phyloP scores from a whole-genome alignment of 2,797 vertebrate species.

The Cetoscarus ocellatus region DNA sequence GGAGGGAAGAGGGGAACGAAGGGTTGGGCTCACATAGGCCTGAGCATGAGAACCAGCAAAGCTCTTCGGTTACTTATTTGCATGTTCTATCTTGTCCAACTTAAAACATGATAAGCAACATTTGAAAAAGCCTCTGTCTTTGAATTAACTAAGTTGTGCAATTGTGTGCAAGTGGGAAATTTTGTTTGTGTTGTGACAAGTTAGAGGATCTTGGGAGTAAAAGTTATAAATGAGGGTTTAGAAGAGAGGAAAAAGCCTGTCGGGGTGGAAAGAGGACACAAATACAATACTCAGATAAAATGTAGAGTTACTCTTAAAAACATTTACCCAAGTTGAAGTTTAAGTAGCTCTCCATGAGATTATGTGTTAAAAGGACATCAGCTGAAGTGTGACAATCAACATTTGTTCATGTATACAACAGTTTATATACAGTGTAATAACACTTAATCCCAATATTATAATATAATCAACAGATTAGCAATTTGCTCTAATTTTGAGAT shows the following conservation, averaged over 20 bases:
- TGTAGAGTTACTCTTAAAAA: no score
- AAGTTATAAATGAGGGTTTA: neutral
- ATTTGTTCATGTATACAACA: no score
- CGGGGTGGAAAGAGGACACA: neutral
- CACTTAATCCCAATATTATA: no score
- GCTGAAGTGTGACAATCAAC: no score
- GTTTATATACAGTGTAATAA: no score
- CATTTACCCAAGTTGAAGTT: no score
- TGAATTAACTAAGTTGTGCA: conserved; percentile 29
- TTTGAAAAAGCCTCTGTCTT: conserved; percentile 23
- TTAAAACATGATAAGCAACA: conserved; percentile 55
- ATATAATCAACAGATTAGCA: no score
- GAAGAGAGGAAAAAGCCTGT: neutral
- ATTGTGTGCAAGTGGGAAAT: conserved; percentile 11
- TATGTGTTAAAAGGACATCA: no score
- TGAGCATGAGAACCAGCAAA: conserved; percentile 77
- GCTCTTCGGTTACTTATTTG: conserved; percentile 82
- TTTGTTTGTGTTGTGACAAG: conserved; percentile 20
- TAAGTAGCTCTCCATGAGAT: no score
- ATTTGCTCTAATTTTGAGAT: no score
- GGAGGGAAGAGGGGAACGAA: conserved; percentile 75
- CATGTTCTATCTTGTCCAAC: conserved; percentile 81
- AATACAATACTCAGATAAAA: no score
- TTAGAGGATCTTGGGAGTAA: neutral
- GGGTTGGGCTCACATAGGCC: conserved; percentile 75